phyloP scores from a whole-genome alignment of 2,888 invertebrate species.

The Netelia melanura region DNA sequence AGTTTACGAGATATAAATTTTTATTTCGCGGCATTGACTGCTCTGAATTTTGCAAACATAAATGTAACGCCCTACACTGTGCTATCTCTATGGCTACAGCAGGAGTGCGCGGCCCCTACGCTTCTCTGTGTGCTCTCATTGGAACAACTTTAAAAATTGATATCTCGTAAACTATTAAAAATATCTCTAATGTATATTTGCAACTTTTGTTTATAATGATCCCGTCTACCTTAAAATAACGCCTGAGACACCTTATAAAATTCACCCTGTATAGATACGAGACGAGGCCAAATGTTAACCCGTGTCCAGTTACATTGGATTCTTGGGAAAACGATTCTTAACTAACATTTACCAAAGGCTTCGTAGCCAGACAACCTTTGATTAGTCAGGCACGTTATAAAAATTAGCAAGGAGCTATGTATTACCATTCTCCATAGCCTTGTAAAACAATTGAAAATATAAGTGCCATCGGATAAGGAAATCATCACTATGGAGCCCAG shows the following conservation, averaged over 20 bases:
- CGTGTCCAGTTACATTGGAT: slow-evolving; percentile 29
- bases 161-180: neutral
- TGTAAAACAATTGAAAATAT: neutral
- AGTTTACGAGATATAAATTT: no score
- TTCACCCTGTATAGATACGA: neutral
- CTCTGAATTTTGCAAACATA: no score
- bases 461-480: neutral
- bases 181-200: no score
- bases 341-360: neutral
- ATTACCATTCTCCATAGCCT: neutral
- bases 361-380: neutral
- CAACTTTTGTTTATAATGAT: no score
- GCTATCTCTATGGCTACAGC: no score
- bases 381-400: slow-evolving; percentile 23
- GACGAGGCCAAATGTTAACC: slow-evolving; percentile 4
- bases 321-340: slow-evolving; percentile 35
- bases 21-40: no score
- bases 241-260: no score
- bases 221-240: no score
- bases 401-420: slow-evolving; percentile 15
- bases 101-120: no score
- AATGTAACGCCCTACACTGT: no score
- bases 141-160: no score
- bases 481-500: neutral
- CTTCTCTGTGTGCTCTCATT: no score